Base-by-base conservation (phyloP, 2,113 vertebrate genomes). In the Rhabdomys dilectus region DNA sequence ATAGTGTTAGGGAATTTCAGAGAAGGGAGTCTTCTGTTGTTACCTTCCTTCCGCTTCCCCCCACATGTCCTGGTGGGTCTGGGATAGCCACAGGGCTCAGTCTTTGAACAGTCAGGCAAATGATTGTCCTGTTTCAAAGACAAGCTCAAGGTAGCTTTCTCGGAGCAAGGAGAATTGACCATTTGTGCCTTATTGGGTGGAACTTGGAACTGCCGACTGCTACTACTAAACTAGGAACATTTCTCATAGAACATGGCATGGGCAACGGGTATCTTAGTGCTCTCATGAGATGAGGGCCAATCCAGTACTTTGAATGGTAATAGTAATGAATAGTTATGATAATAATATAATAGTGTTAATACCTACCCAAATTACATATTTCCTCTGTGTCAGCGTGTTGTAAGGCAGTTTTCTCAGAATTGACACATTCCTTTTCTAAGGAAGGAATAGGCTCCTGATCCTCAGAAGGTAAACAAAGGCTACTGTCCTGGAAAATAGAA, bases 1-100 rank as follows among this genome's bases (percentile, higher is more conserved):
- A 98, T 84, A 60, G 91, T 98, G 39, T 22, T 97, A 70, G 94
- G n/a, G 97, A 97, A 96, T 98, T 93, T 42, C 88, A 84, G 56
- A 66, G 77, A 95, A 96, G 62, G 91, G 75, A 91, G 36, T 89
- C 86, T 92, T 95, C 77, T 73, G 76, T 91, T 91, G 51, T 84
- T 92, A 96, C 95, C 91, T 93, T 75, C n/a, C 53, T 96, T 97
- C 84, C 75, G 51, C 89, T 42, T 88, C 89, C 89, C 80, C 17
- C 80, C 22, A 77, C 4, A 62, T 64, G 81, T 78, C 68, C 77
- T 95, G 56, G 70, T 60, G 94, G 88, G 73, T 86, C 91, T 94
- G 93, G 81, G 42, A 76, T 81, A 93, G n/a, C 86, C 51, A 88
- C 24, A 70, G 94, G 51, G 93, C 29, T n/a, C 95, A 58, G 51